These are phyloP conservation scores for Metaphire vulgaris DNA, from an alignment of 1,140 invertebrate genomes.

Conservation along the genomic window DNA sequence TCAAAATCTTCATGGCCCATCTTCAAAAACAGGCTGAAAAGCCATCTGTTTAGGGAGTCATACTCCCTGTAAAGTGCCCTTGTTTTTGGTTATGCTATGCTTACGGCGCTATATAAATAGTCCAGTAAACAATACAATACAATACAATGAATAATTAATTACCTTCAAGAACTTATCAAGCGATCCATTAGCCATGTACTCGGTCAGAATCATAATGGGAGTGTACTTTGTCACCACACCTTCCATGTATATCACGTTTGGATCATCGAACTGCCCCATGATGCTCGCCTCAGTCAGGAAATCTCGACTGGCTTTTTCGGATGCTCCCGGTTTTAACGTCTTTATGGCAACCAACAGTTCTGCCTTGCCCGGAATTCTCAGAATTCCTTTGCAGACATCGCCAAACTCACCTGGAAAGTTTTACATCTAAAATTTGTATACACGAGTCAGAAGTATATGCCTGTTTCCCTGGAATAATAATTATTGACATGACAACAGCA, in stretches of 20 bases:
- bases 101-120: too few relatives aligned
- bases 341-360: constrained; percentile 84
- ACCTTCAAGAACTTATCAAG: constrained; percentile 91
- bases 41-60: too few relatives aligned
- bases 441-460: too few relatives aligned
- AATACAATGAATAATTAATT: constrained; percentile 41
- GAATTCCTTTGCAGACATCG: constrained; percentile 89
- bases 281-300: constrained; percentile 96
- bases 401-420: constrained; percentile 72
- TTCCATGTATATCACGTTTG: constrained; percentile 97
- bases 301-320: constrained; percentile 90
- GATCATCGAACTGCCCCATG: constrained; percentile 99
- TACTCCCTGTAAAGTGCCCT: too few relatives aligned
- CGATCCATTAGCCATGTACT: constrained; percentile 99
- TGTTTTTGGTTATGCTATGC: too few relatives aligned
- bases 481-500: too few relatives aligned
- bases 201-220: constrained; percentile 99
- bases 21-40: too few relatives aligned
- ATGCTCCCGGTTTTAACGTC: constrained; percentile 90
- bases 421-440: too few relatives aligned
- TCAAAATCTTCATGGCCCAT: too few relatives aligned
- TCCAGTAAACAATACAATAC: too few relatives aligned
- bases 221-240: constrained; percentile 98
- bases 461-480: too few relatives aligned
- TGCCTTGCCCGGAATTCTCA: constrained; percentile 53